Conservation (phyloP, 1,140 invertebrate species). For the Colletes latitarsis region DNA sequence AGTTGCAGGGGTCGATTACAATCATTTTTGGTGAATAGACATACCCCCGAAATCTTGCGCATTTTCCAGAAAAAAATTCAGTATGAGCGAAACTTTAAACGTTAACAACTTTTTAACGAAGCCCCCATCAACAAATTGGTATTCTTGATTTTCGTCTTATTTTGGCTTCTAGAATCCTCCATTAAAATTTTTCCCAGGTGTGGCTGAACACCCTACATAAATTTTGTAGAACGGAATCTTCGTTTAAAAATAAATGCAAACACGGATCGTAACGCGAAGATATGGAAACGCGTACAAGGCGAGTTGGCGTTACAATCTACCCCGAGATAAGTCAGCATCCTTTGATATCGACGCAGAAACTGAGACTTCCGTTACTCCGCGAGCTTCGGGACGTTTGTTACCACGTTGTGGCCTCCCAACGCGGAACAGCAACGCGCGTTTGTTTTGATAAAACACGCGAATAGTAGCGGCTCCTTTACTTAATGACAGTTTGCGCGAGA, state of each 20-base stretch:
- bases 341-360: conserved; percentile 74
- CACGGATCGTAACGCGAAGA: not conserved
- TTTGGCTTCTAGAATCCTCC: too few relatives aligned
- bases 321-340: conserved; percentile 72
- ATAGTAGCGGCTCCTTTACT: not conserved
- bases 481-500: conserved; percentile 4
- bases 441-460: conserved; percentile 13
- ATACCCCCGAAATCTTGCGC: too few relatives aligned
- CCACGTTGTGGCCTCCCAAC: not conserved
- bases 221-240: too few relatives aligned
- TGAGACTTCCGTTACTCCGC: conserved; percentile 61
- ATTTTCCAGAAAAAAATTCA: too few relatives aligned
- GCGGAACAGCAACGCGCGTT: not conserved
- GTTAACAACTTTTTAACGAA: too few relatives aligned
- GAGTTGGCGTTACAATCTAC: conserved; percentile 17
- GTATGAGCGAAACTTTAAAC: too few relatives aligned
- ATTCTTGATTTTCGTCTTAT: too few relatives aligned
- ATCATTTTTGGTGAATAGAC: too few relatives aligned
- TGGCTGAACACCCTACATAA: too few relatives aligned
- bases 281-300: not conserved
- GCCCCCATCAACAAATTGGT: too few relatives aligned
- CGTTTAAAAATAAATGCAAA: not conserved
- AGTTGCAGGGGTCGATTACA: too few relatives aligned
- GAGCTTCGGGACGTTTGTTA: not conserved
- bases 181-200: too few relatives aligned